Conservation (phyloP, 53 echinoderm and acorn worm genomes). For the Arbacia lixula region DNA sequence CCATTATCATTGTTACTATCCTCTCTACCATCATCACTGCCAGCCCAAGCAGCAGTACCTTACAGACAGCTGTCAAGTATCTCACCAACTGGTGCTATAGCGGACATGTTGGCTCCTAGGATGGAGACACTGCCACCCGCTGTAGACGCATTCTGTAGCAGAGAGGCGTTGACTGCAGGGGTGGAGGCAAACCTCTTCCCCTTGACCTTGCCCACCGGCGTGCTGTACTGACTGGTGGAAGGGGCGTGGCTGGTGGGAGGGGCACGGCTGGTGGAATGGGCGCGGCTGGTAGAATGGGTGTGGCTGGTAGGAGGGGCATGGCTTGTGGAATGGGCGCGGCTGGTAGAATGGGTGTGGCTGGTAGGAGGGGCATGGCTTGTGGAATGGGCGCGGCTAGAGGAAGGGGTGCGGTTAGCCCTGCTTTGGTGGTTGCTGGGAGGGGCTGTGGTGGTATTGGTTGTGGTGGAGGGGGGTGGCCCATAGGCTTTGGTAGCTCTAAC, state of each 20-base stretch:
- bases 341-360: no score
- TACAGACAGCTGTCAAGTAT: no score
- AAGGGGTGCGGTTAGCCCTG: no score
- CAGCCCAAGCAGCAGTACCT: no score
- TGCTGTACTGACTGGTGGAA: conserved; percentile 47
- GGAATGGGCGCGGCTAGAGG: neutral
- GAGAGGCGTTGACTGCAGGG: conserved; percentile 16
- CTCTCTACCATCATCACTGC: no score
- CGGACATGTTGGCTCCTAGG: conserved; percentile 30
- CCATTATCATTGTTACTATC: no score
- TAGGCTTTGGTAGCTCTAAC: conserved; percentile 8
- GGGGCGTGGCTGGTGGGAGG: neutral
- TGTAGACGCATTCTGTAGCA: conserved; percentile 27
- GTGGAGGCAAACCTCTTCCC: conserved; percentile 48
- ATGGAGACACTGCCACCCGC: conserved; percentile 33
- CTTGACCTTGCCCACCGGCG: conserved; percentile 22
- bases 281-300: neutral
- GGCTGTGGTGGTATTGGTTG: neutral
- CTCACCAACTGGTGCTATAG: conserved; percentile 36
- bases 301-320: conserved; percentile 22
- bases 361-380: neutral
- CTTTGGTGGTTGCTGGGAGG: no score
- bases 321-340: neutral
- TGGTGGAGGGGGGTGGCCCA: neutral
- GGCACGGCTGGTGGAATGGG: neutral